These are phyloP conservation scores for Tyto alba DNA, from an alignment of 2,113 vertebrate species.

Conservation along the genomic window DNA sequence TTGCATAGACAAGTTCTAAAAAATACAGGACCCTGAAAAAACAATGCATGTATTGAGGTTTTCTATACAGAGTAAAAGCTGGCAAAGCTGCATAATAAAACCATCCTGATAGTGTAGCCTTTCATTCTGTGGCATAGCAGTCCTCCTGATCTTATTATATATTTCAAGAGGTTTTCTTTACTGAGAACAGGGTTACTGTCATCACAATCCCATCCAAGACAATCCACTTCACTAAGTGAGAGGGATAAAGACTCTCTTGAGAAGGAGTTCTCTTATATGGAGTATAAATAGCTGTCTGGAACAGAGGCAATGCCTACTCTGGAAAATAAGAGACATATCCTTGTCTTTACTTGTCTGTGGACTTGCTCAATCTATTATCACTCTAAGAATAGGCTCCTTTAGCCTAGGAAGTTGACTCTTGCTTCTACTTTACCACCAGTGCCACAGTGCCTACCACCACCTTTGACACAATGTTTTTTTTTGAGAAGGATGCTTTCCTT, in stretches of 20 bases:
- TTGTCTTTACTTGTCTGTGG: not conserved
- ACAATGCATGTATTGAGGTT: not conserved
- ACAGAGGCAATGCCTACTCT: not conserved
- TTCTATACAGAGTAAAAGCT: not conserved
- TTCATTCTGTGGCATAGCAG: constrained; percentile 42
- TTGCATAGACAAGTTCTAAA: not conserved
- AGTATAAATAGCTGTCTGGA: constrained; percentile 46
- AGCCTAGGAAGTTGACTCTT: not conserved
- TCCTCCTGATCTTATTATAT: constrained; percentile 73
- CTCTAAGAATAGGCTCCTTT: not conserved
- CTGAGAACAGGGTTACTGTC: constrained; percentile 75
- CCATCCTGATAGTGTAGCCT: constrained; percentile 23
- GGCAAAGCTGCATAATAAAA: constrained; percentile 36
- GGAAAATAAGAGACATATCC: not conserved
- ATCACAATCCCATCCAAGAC: constrained; percentile 70
- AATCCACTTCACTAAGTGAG: constrained; percentile 72
- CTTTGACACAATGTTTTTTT: not conserved
- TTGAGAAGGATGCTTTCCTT: not conserved
- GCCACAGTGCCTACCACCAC: not conserved
- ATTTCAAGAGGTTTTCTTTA: constrained; percentile 76
- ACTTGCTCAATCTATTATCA: not conserved
- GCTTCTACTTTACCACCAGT: not conserved
- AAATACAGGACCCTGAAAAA: not conserved
- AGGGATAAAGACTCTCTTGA: constrained; percentile 62
- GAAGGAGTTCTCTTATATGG: constrained; percentile 34